Evolutionary conservation across 2,113 vertebrate species (phyloP), one percentile per base, ranked within the genome.

Genomic region (Anhinga rufa): DNA sequence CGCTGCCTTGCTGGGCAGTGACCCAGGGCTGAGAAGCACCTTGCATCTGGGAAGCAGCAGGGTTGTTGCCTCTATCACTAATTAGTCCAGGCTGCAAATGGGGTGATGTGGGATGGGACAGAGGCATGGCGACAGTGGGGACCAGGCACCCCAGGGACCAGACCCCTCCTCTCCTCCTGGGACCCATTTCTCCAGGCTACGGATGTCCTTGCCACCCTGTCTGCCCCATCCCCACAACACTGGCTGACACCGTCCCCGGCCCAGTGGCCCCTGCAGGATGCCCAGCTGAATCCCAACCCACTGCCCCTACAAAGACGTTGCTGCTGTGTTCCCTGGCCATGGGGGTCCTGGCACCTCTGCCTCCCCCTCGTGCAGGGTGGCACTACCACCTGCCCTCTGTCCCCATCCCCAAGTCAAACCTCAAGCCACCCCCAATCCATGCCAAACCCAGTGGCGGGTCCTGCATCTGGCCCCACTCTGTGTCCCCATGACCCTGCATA

Each of bases 401-500:
- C 44, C 18, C 40, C 2, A 2, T n/a, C 31, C 68, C 82, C 42
- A 49, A 1, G 34, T 9, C 34, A 64, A 54, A 68, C 57, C 34
- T 54, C 48, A 24, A 34, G 20, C 29, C 51, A 55, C 3, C 29
- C 66, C 58, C 0, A 1, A 21, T 1, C 1, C 1, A 2, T 1
- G 5, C 55, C 62, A 34, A 2, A 22, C 19, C 20, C 26, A 18
- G 21, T 0, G 0, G 1, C 36, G 21, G 34, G 20, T 62, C 40
- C 36, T 3, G 25, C 38, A 4, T 0, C 82, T 8, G 8, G 6
- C 42, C 52, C 21, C 10, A 7, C 57, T 86, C 66, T 12, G 15
- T 2, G 5, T 72, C n/a, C 48, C n/a, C 49, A 1, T 0, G 51
- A 20, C 22, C 34, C 55, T 0, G 0, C 1, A 9, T 40, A 28